Evolutionary conservation across 1,140 invertebrate species (phyloP), one percentile per base, ranked within the genome.

Genomic region (Asobara japonica): DNA sequence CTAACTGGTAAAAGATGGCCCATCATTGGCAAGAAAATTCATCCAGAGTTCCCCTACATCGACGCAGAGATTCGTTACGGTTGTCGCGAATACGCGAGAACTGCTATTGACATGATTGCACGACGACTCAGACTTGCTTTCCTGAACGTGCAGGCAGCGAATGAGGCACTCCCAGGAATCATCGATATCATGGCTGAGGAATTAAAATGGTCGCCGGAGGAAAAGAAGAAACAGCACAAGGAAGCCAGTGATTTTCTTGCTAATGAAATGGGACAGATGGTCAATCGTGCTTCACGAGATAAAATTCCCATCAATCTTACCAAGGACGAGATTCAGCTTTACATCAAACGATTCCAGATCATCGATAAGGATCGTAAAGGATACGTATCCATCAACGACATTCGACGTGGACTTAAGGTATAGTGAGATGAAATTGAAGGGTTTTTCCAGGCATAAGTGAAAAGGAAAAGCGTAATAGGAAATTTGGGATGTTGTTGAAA

Each of bases 1-100:
- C 89, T 99, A 60, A 99, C 98, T 13, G 98, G 98, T 31, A 97
- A 98, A 88, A 89, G 96, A 64, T 99, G 97, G 97, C 95, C 95
- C 5, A 96, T 99, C 73, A 97, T 99, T 76, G 98, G 98, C 62
- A 94, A 94, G 77, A 94, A 97, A 82, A 89, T 99, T 33, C 98
- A 99, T 87, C 95, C 96, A 13, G 97, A 99, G 86, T 99, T 98
- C 85, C 98, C 98, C 0, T 99, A 99, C 83, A 96, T 99, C 79
- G 98, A 99, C 84, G 98, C 97, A 16, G 98, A 99, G 91, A 91
- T 95, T 71, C 89, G 91, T 68, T 99, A 99, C 84, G 98, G 98
- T 22, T 91, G 96, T 29, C 91, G 93, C 33, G 98, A 99, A 87
- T 99, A 99, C 85, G 98, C 98, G 7, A 94, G 95, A 83, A 96